Percentiles rank a stretch among this genome's conserved stretches.
phyloP scores from a whole-genome alignment of 2,888 invertebrate species.

The Auanema sp. region DNA sequence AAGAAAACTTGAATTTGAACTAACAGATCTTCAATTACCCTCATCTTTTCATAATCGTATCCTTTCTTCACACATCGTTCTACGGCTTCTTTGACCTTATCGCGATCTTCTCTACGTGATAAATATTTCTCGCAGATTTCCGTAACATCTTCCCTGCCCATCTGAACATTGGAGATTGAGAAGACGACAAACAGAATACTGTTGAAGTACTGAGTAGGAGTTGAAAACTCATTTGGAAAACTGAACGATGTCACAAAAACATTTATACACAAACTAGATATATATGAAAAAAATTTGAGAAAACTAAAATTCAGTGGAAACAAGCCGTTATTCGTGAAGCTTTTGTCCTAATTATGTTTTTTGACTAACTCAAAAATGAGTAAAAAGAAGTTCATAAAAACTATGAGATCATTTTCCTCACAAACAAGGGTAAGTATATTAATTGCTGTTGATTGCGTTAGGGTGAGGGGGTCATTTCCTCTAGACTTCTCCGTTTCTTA shows the following conservation, averaged over 20 bases:
- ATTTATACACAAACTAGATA: background rate
- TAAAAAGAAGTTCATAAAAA: too few relatives aligned
- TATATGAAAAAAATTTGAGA: background rate
- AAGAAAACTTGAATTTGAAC: background rate
- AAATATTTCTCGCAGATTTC: constrained; percentile 45
- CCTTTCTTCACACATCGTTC: constrained; percentile 44
- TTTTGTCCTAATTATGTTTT: too few relatives aligned
- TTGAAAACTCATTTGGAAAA: too few relatives aligned
- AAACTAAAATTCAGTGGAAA: too few relatives aligned
- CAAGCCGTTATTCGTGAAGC: too few relatives aligned
- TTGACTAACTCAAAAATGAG: too few relatives aligned
- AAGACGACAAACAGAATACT: too few relatives aligned
- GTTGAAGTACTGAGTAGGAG: too few relatives aligned
- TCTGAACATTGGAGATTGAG: constrained; percentile 2
- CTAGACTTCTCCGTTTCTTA: constrained; percentile 13
- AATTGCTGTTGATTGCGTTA: constrained; percentile 4
- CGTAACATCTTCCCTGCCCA: constrained; percentile 22
- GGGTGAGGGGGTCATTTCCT: constrained; percentile 3
- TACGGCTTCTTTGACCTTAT: constrained; percentile 36
- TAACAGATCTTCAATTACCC: constrained; percentile 17
- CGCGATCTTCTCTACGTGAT: constrained; percentile 30
- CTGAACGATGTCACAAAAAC: too few relatives aligned
- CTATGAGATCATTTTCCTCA: constrained; percentile 1
- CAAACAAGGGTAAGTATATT: constrained; percentile 4
- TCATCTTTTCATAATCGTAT: constrained; percentile 43